phyloP scores from a whole-genome alignment of 2,888 invertebrate species.

The Stenodema calcarata region DNA sequence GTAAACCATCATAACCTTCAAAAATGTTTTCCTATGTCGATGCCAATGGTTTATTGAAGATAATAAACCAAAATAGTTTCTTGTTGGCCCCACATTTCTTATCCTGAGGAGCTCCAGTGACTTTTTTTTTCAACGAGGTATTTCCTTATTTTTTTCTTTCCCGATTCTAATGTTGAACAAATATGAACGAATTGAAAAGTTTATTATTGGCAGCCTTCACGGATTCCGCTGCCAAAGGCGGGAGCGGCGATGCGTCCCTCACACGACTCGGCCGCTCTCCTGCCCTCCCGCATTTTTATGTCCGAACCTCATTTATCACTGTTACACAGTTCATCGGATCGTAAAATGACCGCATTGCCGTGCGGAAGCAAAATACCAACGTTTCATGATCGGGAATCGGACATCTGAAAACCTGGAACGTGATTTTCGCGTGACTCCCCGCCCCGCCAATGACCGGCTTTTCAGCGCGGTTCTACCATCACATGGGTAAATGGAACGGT shows the following conservation, averaged over 20 bases:
- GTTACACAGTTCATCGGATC: conserved; percentile 2
- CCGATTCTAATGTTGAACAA: not conserved
- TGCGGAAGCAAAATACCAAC: not conserved
- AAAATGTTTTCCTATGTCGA: too few species aligned
- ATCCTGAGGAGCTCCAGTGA: too few species aligned
- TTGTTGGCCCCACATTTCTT: too few species aligned
- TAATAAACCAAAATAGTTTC: too few species aligned
- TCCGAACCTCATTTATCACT: not conserved
- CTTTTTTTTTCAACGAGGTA: too few species aligned
- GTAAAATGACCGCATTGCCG: conserved; percentile 1
- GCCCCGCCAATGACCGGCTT: too few species aligned
- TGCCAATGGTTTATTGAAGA: too few species aligned
- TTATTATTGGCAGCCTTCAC: not conserved
- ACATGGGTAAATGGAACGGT: not conserved
- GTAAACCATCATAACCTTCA: too few species aligned
- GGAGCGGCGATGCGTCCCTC: not conserved
- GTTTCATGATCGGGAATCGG: not conserved
- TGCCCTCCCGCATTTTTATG: not conserved
- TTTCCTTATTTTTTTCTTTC: not conserved
- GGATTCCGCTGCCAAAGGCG: not conserved
- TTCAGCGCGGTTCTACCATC: not conserved
- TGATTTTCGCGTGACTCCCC: not conserved
- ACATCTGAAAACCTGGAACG: not conserved
- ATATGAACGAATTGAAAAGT: not conserved
- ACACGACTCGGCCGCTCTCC: not conserved